Percentiles rank a stretch among this genome's conserved stretches.
Conservation (phyloP, 37 sponge, comb jelly and placozoan species). For the Ephydatia muelleri region DNA sequence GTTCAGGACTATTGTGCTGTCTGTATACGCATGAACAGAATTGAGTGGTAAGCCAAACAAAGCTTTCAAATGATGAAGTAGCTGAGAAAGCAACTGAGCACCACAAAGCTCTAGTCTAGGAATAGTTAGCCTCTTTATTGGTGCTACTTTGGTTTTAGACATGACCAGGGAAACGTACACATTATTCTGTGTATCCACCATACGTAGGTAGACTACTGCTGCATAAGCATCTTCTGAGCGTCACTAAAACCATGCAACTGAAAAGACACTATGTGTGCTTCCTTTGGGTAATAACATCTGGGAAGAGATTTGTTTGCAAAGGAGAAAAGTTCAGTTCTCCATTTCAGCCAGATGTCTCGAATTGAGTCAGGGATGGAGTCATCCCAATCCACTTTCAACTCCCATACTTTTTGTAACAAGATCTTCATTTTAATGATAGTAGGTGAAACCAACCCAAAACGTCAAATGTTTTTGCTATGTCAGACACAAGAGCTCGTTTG, state of each 20-base stretch:
- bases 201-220: not conserved
- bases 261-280: not conserved
- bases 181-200: slow-evolving; percentile 4
- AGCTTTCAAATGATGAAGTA: slow-evolving; percentile 11
- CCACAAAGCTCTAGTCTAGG: slow-evolving; percentile 37
- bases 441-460: slow-evolving; percentile 27
- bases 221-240: slow-evolving; percentile 5
- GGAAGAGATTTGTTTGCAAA: slow-evolving; percentile 6
- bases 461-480: slow-evolving; percentile 36
- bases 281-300: slow-evolving; percentile 26
- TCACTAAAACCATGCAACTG: slow-evolving; percentile 45
- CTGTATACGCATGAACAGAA: slow-evolving; percentile 32
- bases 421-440: slow-evolving; percentile 41
- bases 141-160: slow-evolving; percentile 27
- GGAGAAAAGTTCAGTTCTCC: slow-evolving; percentile 17
- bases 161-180: slow-evolving; percentile 28
- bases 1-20: slow-evolving; percentile 28
- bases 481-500: slow-evolving; percentile 17
- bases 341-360: slow-evolving; percentile 21
- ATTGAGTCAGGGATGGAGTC: slow-evolving; percentile 29
- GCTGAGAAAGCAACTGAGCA: slow-evolving; percentile 19
- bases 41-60: slow-evolving; percentile 4
- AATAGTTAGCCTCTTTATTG: slow-evolving; percentile 29
- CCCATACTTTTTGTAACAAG: slow-evolving; percentile 37
- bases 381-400: slow-evolving; percentile 32